Percentiles rank a stretch among this genome's conserved stretches.
Conservation (phyloP, 2,113 vertebrate genomes). For the Coregonus clupeaformis region DNA sequence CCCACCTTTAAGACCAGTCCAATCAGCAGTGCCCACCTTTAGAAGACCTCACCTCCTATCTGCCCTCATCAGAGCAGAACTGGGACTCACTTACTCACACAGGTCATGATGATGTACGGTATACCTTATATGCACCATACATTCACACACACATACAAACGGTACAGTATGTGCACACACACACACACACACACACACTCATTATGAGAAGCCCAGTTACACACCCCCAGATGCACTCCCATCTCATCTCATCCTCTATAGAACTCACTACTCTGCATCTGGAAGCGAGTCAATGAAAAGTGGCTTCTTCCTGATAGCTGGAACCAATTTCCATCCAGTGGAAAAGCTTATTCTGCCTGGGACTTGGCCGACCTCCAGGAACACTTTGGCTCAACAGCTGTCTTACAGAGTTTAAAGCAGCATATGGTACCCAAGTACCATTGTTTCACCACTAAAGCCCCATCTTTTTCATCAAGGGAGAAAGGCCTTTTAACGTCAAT, state of each 20-base stretch:
- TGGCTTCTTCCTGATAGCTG: conserved; percentile 76
- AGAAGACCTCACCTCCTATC: too few relatives aligned
- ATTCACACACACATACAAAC: conserved; percentile 38
- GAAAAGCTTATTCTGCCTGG: conserved; percentile 70
- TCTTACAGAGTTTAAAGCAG: conserved; percentile 74
- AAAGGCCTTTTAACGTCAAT: conserved; percentile 68
- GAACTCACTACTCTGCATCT: conserved; percentile 65
- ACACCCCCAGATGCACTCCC: conserved; percentile 34
- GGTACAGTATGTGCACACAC: too few relatives aligned
- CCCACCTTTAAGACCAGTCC: conserved; percentile 30
- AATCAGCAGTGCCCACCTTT: background rate
- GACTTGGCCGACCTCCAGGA: conserved; percentile 76
- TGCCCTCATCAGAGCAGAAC: conserved; percentile 35
- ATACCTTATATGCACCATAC: conserved; percentile 18
- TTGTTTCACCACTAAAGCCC: conserved; percentile 74
- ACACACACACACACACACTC: conserved; percentile 32
- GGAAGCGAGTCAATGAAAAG: conserved; percentile 76
- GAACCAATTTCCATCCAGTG: conserved; percentile 75
- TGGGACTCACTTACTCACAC: background rate
- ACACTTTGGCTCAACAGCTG: conserved; percentile 77
- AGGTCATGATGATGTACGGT: conserved; percentile 38
- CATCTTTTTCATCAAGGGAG: conserved; percentile 61
- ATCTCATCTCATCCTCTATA: conserved; percentile 51
- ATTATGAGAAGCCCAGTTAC: conserved; percentile 9
- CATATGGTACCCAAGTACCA: conserved; percentile 78